phyloP scores from a whole-genome alignment of 2,888 invertebrate species.

The Tetranychus piercei region DNA sequence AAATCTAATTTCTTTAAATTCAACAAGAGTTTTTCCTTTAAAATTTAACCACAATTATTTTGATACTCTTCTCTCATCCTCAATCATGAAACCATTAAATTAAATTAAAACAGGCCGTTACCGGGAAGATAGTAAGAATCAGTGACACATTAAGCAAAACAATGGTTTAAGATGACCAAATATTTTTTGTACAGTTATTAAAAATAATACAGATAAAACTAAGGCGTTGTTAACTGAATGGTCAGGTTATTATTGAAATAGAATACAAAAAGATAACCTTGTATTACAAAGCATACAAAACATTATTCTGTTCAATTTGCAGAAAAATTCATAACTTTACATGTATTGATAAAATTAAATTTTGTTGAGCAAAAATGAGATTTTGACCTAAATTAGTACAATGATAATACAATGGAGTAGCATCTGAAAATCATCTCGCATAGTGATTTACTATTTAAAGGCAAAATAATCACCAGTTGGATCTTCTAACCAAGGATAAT shows the following conservation, averaged over 20 bases:
- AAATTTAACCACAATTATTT: background rate
- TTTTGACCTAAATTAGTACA: too few species aligned
- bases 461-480: conserved; percentile 55
- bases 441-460: conserved; percentile 21
- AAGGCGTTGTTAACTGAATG: background rate
- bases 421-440: background rate
- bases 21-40: too few species aligned
- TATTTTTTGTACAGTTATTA: background rate
- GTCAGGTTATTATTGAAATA: too few species aligned
- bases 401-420: too few species aligned
- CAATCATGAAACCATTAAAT: background rate
- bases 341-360: too few species aligned
- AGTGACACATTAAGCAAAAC: background rate
- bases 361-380: too few species aligned
- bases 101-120: background rate
- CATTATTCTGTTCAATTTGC: too few species aligned
- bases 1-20: too few species aligned
- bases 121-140: background rate
- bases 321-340: too few species aligned
- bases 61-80: background rate
- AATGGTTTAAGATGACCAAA: background rate
- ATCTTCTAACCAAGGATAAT: conserved; percentile 84
- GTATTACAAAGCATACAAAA: too few species aligned
- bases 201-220: background rate
- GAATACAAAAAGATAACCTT: too few species aligned